Evolutionary conservation across 2,888 invertebrate genomes (phyloP), one percentile per base, ranked within the genome.

Genomic region (Tipula vernalis): DNA sequence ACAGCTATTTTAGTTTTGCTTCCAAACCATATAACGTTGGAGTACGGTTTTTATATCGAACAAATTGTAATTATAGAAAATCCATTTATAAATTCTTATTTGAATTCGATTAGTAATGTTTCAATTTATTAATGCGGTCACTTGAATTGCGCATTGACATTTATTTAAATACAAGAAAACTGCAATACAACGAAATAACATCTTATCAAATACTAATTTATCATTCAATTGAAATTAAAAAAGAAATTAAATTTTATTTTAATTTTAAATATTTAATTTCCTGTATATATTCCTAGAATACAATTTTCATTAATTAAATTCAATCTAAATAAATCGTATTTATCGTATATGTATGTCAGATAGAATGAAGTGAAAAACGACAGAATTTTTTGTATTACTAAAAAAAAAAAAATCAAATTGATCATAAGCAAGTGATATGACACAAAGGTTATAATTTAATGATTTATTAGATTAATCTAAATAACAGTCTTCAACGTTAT

Each of bases 231-330:
- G 71, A 71, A 71, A 71, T 71, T 71, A 10, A 28, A 71, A 71
- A 71, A n/a, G 51, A 71, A 71, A 71, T 71, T 71, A 28, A 10
- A 71, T 71, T 71, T 71, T 28, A 18, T 71, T 71, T 71, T 71
- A 71, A 71, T 71, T 71, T 71, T 71, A 71, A 71, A 71, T 71
- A 71, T 71, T 71, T 71, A 71, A 71, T 71, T 71, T 71, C 71
- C 71, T 71, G 71, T 57, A 57, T 2, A 39, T 39, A 39, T 3
- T 39, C 39, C 0, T 51, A 15, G 28, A 71, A 6, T 28, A 28
- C 2, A 28, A 28, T 71, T 71, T 71, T 0, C 10, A 28, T 71
- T 71, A 71, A 71, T 71, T 71, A 71, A 71, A 71, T 71, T 71
- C 71, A 71, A 28, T 71, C 18, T 28, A 71, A 71, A 18, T 71